Evolutionary conservation across 2,797 vertebrate species (phyloP).

Genomic region (Austrolebias charrua): DNA sequence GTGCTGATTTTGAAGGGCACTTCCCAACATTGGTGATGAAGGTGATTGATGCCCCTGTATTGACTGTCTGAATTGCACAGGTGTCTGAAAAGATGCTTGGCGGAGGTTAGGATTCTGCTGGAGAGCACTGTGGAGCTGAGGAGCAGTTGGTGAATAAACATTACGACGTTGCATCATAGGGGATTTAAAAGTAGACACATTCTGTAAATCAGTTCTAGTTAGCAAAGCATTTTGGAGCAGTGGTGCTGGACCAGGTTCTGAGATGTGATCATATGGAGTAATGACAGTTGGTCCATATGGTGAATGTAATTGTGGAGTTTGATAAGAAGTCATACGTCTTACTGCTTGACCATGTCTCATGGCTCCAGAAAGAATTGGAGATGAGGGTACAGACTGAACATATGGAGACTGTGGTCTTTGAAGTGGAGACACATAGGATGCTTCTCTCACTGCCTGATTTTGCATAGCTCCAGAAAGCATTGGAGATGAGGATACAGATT

Average conservation of each 20-base stretch:
- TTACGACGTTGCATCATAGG: constrained; percentile 63
- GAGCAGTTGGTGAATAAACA: constrained; percentile 55
- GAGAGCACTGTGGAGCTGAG: constrained; percentile 66
- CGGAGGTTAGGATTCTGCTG: constrained; percentile 68
- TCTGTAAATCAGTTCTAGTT: constrained; percentile 64
- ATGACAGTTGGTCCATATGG: constrained; percentile 71
- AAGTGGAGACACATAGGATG: constrained; percentile 60
- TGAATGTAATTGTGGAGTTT: constrained; percentile 56
- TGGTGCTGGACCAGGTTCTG: constrained; percentile 72
- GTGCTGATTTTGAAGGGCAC: constrained; percentile 67
- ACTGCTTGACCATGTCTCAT: constrained; percentile 71
- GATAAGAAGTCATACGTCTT: constrained; percentile 65
- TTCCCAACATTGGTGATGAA: constrained; percentile 65
- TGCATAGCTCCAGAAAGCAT: too few relatives aligned
- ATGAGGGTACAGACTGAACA: constrained; percentile 60
- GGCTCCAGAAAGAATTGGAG: constrained; percentile 73
- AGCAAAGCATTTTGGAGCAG: constrained; percentile 77
- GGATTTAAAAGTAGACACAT: constrained; percentile 65
- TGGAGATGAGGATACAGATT: constrained; percentile 70
- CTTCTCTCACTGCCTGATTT: constrained; percentile 65
- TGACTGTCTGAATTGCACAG: constrained; percentile 52
- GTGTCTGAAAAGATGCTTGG: constrained; percentile 65
- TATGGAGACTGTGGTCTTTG: constrained; percentile 65
- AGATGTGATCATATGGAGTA: constrained; percentile 74
- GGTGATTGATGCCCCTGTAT: constrained; percentile 48